Evolutionary conservation across 2,113 vertebrate species (phyloP), one percentile per base, ranked within the genome.

Genomic region (Prunella himalayana): DNA sequence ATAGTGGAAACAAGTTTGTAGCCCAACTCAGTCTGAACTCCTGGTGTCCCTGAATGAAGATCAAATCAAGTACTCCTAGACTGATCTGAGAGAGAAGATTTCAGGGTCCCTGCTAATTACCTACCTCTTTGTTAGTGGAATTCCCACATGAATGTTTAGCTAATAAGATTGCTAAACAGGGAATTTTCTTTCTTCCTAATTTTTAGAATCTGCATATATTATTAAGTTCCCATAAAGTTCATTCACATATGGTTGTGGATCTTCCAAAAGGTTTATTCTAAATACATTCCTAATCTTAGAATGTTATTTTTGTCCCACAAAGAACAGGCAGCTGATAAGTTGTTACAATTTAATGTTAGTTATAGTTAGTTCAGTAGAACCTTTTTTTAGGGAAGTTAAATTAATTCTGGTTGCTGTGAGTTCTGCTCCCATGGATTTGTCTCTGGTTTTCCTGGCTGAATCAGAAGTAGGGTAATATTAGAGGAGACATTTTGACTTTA

Each of bases 401-500:
- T 60, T 80, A 61, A 90, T 70, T 39, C 31, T 37, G 25, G 27
- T 56, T 82, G 16, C 0, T 11, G 42, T 51, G 61, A 75, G 28
- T 72, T 82, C 25, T 16, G 11, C 41, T 86, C 9, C 41, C 20
- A 13, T 69, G 49, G 25, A 44, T 89, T 77, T 88, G 18, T 72
- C 73, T 90, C 91, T 87, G 50, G 30, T 92, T 77, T 82, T 94
- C 49, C 60, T 79, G 56, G 35, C 93, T 68, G 76, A 88, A 65
- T 95, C 84, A 76, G 77, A 96, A 86, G 69, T 60, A 50, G 5
- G 16, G 31, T 44, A 73, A 91, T 91, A 73, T 96, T 91, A 86
- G 92, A 91, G 82, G 92, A 95, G 71, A 88, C 82, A 68, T 93
- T 97, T 95, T 96, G 96, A 96, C 88, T 93, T 96, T 86, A 81